A percentile compares a stretch with the other conserved stretches of the same genome.
Evolutionary conservation across 2,888 invertebrate species (phyloP).

Genomic region (Drosophila siamana): DNA sequence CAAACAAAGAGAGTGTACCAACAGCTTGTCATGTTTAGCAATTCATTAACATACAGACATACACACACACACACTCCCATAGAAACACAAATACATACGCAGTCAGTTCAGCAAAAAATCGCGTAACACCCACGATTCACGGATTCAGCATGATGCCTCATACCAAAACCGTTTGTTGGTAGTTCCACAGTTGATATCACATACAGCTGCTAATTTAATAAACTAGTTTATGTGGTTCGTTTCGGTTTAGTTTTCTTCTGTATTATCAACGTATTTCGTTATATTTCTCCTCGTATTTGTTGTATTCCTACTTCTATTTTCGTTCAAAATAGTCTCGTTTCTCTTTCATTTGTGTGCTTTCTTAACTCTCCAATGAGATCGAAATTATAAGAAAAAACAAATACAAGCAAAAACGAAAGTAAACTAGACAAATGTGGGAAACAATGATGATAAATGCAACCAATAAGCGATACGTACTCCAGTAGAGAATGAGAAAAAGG

Average conservation of each 20-base stretch:
- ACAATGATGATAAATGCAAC: slow-evolving; percentile 42
- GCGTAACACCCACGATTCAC: slow-evolving; percentile 29
- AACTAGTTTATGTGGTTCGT: slow-evolving; percentile 56
- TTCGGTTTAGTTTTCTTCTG: slow-evolving; percentile 58
- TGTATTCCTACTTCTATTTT: slow-evolving; percentile 11
- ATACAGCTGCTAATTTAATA: slow-evolving; percentile 61
- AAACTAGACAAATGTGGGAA: slow-evolving; percentile 68
- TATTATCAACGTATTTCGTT: slow-evolving; percentile 60
- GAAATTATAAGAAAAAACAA: too few species aligned
- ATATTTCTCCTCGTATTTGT: too few species aligned
- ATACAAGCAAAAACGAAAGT: not conserved
- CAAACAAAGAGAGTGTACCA: slow-evolving; percentile 19
- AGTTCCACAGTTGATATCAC: slow-evolving; percentile 38
- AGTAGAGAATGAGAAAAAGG: slow-evolving; percentile 44
- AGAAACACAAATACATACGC: too few species aligned
- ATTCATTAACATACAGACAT: slow-evolving; percentile 16
- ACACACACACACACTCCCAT: too few species aligned
- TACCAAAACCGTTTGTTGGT: slow-evolving; percentile 52
- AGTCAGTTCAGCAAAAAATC: slow-evolving; percentile 27
- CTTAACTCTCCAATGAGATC: slow-evolving; percentile 20
- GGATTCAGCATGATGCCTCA: slow-evolving; percentile 21
- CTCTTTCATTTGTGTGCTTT: slow-evolving; percentile 28
- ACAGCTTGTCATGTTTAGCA: slow-evolving; percentile 31
- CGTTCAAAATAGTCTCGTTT: slow-evolving; percentile 37
- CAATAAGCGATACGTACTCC: slow-evolving; percentile 43